Evolutionary conservation across 2,797 vertebrate genomes (phyloP).

Genomic region (Sorex maritimensis): DNA sequence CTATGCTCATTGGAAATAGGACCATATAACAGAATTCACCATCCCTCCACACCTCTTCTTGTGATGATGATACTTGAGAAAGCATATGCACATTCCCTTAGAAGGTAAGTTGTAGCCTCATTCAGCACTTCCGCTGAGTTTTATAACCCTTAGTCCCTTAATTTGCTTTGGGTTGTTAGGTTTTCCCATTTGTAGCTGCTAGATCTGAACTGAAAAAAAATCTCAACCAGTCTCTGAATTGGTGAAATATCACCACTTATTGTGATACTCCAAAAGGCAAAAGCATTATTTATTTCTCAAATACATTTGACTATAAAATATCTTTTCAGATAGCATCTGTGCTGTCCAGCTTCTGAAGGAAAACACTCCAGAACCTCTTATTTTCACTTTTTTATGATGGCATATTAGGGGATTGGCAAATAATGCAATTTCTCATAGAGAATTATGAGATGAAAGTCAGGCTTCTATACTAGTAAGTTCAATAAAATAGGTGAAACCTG

Average conservation of each 20-base stretch:
- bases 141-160: neutral
- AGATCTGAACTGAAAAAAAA: slow-evolving; percentile 28
- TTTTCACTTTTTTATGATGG: slow-evolving; percentile 8
- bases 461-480: neutral
- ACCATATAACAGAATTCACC: neutral
- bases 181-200: neutral
- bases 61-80: slow-evolving; percentile 1
- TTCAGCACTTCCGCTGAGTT: neutral
- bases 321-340: neutral
- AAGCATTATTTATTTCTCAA: slow-evolving; percentile 2
- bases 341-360: neutral
- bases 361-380: neutral
- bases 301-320: neutral
- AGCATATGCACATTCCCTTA: neutral
- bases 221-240: neutral
- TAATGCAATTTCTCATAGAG: neutral
- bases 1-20: neutral
- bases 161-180: neutral
- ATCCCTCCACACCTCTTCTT: neutral
- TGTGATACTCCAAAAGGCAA: neutral
- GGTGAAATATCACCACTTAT: neutral
- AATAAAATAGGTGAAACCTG: slow-evolving; percentile 41
- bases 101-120: neutral
- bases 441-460: neutral
- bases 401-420: neutral